Percentiles rank a stretch among this genome's conserved stretches.
phyloP scores from a whole-genome alignment of 2,113 vertebrate species.

The Planiliza haematocheilus region DNA sequence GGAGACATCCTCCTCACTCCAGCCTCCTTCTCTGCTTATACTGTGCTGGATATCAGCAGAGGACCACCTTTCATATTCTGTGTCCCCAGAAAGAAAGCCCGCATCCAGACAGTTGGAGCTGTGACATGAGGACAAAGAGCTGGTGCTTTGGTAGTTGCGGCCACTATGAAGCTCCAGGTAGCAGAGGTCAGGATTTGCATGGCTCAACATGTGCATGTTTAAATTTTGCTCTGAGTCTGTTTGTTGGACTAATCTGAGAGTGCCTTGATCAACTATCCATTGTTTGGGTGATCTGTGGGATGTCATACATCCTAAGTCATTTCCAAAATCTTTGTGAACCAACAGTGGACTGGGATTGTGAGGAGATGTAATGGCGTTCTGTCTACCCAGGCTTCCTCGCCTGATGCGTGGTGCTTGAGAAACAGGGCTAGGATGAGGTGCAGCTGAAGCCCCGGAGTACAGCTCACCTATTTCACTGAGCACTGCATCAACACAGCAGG shows the following conservation, averaged over 20 bases:
- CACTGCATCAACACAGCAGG: conserved; percentile 93
- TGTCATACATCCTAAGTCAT: conserved; percentile 17
- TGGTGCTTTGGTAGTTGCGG: conserved; percentile 74
- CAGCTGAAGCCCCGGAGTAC: conserved; percentile 76
- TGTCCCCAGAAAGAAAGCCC: conserved; percentile 51
- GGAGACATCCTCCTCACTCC: conserved; percentile 78
- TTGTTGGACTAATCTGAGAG: conserved; percentile 29
- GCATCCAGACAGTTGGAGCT: conserved; percentile 68
- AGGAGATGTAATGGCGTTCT: conserved; percentile 63
- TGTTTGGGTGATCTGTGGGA: conserved; percentile 37
- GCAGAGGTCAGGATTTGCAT: conserved; percentile 40
- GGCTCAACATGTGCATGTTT: conserved; percentile 18
- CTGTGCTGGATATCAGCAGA: conserved; percentile 65
- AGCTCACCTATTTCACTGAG: conserved; percentile 94
- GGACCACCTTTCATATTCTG: conserved; percentile 55
- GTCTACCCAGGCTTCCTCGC: conserved; percentile 68
- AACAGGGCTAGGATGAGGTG: conserved; percentile 53
- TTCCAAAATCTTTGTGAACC: conserved; percentile 40
- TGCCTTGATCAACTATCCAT: conserved; percentile 25
- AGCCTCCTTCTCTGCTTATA: conserved; percentile 67
- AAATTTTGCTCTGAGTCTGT: conserved; percentile 48
- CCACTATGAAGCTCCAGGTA: conserved; percentile 52
- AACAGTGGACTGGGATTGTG: conserved; percentile 56
- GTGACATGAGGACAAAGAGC: conserved; percentile 76
- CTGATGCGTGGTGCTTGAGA: conserved; percentile 67